Evolutionary conservation across 2,888 invertebrate species (phyloP).

Genomic region (Pocota personata): DNA sequence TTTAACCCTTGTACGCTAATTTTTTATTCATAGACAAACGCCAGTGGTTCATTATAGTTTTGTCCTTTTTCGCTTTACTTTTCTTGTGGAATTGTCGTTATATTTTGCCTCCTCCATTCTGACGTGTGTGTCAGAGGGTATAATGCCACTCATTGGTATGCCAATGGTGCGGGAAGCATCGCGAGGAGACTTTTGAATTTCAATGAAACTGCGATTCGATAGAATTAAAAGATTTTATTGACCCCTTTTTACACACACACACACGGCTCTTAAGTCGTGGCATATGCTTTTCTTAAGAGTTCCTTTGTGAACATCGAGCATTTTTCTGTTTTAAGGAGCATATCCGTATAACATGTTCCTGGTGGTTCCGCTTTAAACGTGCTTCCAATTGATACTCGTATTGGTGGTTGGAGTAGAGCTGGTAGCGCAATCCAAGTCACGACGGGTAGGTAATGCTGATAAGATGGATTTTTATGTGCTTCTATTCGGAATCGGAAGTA

Average conservation of each 20-base stretch:
- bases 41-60: conserved; percentile 69
- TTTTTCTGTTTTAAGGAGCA: conserved; percentile 6
- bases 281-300: background rate
- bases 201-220: conserved; percentile 67
- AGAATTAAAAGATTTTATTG: conserved; percentile 64
- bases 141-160: conserved; percentile 57
- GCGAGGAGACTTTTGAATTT: conserved; percentile 59
- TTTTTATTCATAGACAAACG: conserved; percentile 73
- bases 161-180: conserved; percentile 49
- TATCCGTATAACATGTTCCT: background rate
- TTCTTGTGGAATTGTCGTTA: conserved; percentile 3
- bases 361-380: background rate
- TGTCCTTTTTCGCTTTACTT: conserved; percentile 13
- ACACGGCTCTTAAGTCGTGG: background rate
- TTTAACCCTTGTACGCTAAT: conserved; percentile 73
- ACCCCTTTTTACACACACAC: conserved; percentile 36
- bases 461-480: conserved; percentile 58
- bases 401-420: background rate
- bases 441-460: conserved; percentile 42
- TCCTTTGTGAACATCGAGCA: background rate
- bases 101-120: background rate
- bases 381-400: background rate
- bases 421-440: background rate
- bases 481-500: conserved; percentile 50
- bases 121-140: background rate